Evolutionary conservation across 92 coral and sea anemone species (phyloP).

Genomic region (Zoanthus gigantus): DNA sequence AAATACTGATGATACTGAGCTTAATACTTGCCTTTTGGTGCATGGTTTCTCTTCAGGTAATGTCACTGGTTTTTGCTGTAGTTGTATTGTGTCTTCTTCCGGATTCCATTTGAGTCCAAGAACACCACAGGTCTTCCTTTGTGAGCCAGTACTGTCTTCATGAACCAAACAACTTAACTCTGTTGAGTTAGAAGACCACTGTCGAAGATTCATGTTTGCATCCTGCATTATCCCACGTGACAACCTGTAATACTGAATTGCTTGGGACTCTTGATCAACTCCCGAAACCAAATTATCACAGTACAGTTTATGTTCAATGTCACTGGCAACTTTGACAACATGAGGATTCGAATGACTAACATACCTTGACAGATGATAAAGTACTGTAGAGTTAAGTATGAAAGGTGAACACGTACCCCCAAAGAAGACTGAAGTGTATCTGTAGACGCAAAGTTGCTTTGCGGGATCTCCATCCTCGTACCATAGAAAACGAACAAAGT

Average conservation of each 20-base stretch:
- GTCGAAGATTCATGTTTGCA: slow-evolving; percentile 59
- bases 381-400: no score
- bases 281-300: slow-evolving; percentile 41
- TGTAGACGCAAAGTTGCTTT: no score
- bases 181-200: slow-evolving; percentile 53
- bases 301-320: slow-evolving; percentile 42
- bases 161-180: slow-evolving; percentile 17
- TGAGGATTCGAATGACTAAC: slow-evolving; percentile 15
- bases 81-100: slow-evolving; percentile 45
- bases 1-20: slow-evolving; percentile 54
- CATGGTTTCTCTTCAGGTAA: slow-evolving; percentile 35
- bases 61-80: slow-evolving; percentile 33
- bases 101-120: slow-evolving; percentile 45
- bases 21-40: slow-evolving; percentile 62
- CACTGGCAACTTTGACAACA: slow-evolving; percentile 32
- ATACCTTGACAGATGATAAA: no score
- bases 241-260: slow-evolving; percentile 32
- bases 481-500: slow-evolving; percentile 60
- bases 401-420: no score
- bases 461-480: slow-evolving; percentile 43
- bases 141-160: slow-evolving; percentile 44
- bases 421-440: no score
- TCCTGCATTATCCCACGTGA: slow-evolving; percentile 46
- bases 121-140: slow-evolving; percentile 43
- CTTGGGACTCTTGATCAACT: slow-evolving; percentile 35